Evolutionary conservation across 2,113 vertebrate genomes (phyloP).

Genomic region (Rhabdornis inornatus): DNA sequence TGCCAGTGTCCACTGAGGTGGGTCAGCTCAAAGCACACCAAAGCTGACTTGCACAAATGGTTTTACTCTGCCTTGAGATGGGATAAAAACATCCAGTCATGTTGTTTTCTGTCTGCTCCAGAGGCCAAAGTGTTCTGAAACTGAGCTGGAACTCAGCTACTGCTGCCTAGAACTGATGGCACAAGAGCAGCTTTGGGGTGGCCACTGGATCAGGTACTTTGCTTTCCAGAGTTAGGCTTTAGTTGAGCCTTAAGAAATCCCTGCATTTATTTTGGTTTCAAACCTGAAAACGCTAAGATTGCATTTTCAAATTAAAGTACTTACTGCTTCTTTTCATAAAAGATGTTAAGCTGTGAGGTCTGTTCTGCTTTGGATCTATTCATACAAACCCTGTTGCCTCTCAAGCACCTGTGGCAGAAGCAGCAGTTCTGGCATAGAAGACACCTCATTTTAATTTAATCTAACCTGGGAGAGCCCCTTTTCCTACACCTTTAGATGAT

Average conservation of each 20-base stretch:
- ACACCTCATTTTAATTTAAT: neutral
- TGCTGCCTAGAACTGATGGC: neutral
- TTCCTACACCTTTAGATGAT: neutral
- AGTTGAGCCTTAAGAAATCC: neutral
- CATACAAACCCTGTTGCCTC: neutral
- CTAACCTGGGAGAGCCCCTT: neutral
- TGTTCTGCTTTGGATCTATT: neutral
- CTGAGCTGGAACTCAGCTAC: neutral
- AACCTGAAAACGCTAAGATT: neutral
- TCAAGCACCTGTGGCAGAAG: neutral
- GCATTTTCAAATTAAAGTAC: neutral
- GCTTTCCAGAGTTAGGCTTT: neutral
- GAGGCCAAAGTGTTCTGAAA: neutral
- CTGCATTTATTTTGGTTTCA: neutral
- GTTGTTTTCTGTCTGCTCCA: neutral
- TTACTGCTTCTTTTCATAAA: neutral
- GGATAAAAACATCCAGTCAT: neutral
- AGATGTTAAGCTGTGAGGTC: neutral
- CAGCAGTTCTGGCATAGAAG: neutral
- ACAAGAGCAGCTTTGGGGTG: neutral
- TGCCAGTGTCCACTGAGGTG: neutral
- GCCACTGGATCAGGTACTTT: neutral
- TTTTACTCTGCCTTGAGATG: neutral
- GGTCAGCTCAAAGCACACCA: neutral
- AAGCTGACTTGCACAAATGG: neutral